Base-by-base conservation (phyloP, 2,113 vertebrate species). In the Dendrocopos noguchii region DNA sequence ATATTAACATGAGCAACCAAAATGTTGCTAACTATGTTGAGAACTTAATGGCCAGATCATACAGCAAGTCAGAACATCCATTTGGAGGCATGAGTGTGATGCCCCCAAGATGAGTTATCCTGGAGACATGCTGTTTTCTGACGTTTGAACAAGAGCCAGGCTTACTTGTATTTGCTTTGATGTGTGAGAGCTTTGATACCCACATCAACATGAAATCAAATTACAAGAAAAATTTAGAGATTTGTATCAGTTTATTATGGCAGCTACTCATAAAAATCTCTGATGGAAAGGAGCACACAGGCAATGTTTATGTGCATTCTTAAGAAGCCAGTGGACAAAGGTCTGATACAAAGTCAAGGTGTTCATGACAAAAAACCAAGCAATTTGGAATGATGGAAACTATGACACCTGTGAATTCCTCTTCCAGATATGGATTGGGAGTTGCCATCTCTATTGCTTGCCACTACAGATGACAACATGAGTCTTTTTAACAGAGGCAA, bases 161-260 rank as follows among this genome's bases (percentile, higher is more conserved):
- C n/a, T 89, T 75, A 36, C 50, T n/a, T 70, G 28, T 50, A 21
- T 78, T 75, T 82, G 19, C 85, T 91, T 93, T 93, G 57, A 89
- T 87, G 66, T 72, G 13, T 53, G 79, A 79, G 19, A 57, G 59
- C 88, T 95, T 84, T 93, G 75, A 87, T 93, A 91, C 44, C 59
- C 71, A 73, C 25, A 91, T 68, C 84, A 90, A 89, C 55, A 39
- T 36, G 63, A 93, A 95, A 68, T 68, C 74, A 90, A 79, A 91
- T 84, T 71, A 67, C 61, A 82, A 72, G 68, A 93, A 89, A 96
- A 87, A 85, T 57, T 76, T 28, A 56, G 59, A 82, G 68, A 87
- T 95, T 67, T 27, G 0, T 81, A 91, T 89, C 90, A 53, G 27
- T 36, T 91, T 56, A 31, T 1, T 13, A 87, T 36, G 34, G 64